Evolutionary conservation across 2,113 vertebrate genomes (phyloP).

Genomic region (Mola mola): DNA sequence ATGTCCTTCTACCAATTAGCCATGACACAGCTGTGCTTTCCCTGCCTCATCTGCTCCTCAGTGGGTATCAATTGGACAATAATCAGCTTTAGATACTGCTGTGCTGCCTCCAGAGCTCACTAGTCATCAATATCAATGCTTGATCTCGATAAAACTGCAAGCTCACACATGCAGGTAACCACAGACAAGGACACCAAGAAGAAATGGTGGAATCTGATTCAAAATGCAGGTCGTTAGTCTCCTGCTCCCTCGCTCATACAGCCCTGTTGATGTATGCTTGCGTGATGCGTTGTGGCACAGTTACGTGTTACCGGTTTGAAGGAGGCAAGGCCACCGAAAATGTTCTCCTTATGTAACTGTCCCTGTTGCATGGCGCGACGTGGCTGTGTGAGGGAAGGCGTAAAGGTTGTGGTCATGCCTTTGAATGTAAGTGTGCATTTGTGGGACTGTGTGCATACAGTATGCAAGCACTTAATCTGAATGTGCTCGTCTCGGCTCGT

Average conservation of each 20-base stretch:
- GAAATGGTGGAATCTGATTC: constrained; percentile 22
- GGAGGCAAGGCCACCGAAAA: constrained; percentile 68
- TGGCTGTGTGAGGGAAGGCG: constrained; percentile 57
- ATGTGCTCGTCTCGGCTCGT: constrained; percentile 18
- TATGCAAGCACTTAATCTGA: constrained; percentile 34
- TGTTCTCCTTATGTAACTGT: constrained; percentile 78
- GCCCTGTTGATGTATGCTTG: constrained; percentile 38
- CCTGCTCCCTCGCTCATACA: constrained; percentile 20
- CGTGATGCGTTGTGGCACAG: constrained; percentile 62
- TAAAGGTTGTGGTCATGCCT: constrained; percentile 37
- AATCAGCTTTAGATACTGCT: constrained; percentile 56
- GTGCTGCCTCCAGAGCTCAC: constrained; percentile 36
- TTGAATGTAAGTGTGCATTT: constrained; percentile 5
- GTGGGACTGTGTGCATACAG: constrained; percentile 30
- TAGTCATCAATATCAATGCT: constrained; percentile 62
- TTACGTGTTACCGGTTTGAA: constrained; percentile 69
- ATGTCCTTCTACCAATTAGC: constrained; percentile 52
- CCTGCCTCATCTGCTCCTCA: constrained; percentile 51
- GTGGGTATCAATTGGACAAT: constrained; percentile 62
- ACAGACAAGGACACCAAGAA: constrained; percentile 11
- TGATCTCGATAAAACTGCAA: constrained; percentile 16
- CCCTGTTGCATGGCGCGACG: constrained; percentile 53
- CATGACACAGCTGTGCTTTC: constrained; percentile 65
- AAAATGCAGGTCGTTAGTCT: constrained; percentile 38
- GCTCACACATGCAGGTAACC: constrained; percentile 17